These are phyloP conservation scores for Mylabris sibirica DNA, from an alignment of 2,888 invertebrate genomes.

Conservation along the genomic window DNA sequence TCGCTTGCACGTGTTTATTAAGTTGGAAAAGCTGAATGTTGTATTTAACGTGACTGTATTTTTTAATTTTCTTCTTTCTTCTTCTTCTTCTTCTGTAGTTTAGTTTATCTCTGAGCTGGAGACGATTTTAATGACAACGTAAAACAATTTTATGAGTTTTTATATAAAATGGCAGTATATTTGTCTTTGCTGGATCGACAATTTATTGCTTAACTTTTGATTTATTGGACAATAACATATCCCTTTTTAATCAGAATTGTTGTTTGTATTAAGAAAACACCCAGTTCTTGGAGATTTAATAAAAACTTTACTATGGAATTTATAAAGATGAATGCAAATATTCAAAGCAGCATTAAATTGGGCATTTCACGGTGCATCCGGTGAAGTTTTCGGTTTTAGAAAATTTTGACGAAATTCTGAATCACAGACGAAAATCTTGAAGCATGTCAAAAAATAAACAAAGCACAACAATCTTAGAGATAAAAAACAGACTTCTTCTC, in stretches of 20 bases:
- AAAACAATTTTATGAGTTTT: slow-evolving; percentile 48
- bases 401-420: no score
- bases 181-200: slow-evolving; percentile 41
- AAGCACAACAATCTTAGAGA: no score
- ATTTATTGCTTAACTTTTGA: slow-evolving; percentile 27
- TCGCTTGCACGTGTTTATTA: slow-evolving; percentile 43
- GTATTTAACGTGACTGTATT: slow-evolving; percentile 44
- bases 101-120: slow-evolving; percentile 46
- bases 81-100: not conserved
- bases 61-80: slow-evolving; percentile 40
- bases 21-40: slow-evolving; percentile 41
- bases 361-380: no score
- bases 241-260: not conserved
- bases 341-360: no score
- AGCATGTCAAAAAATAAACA: no score
- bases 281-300: not conserved
- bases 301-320: not conserved
- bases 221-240: not conserved
- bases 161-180: slow-evolving; percentile 43
- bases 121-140: slow-evolving; percentile 47
- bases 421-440: no score
- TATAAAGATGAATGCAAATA: no score
- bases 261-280: not conserved
- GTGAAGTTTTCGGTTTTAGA: no score
- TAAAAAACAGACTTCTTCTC: no score